Evolutionary conservation across 2,797 vertebrate species (phyloP).

Genomic region (Trachops cirrhosus): DNA sequence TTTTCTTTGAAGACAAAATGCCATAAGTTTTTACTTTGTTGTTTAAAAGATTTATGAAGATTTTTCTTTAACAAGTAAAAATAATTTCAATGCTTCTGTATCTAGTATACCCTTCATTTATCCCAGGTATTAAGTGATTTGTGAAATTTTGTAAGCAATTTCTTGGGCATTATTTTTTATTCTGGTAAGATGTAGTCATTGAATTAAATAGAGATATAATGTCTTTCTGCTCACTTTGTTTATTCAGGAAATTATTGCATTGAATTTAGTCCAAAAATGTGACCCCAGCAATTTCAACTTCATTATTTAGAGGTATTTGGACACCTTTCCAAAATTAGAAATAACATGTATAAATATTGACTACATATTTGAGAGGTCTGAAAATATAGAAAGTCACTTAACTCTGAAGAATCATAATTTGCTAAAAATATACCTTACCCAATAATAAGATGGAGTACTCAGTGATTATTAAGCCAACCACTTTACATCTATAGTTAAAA

Average conservation of each 20-base stretch:
- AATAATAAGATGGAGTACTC: background rate
- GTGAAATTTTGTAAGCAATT: background rate
- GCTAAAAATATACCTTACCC: background rate
- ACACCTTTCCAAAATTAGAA: background rate
- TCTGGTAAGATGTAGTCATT: background rate
- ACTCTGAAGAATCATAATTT: background rate
- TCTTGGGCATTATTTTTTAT: background rate
- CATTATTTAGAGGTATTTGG: background rate
- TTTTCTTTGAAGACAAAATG: constrained; percentile 56
- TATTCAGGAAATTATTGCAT: background rate
- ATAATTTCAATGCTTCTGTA: background rate
- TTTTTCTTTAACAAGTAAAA: constrained; percentile 1
- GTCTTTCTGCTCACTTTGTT: background rate
- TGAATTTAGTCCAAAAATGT: background rate
- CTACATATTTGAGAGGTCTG: background rate
- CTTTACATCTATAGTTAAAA: background rate
- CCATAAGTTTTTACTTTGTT: background rate
- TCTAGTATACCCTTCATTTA: background rate
- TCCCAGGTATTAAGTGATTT: background rate
- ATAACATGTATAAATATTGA: background rate
- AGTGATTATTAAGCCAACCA: background rate
- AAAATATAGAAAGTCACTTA: background rate
- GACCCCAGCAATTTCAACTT: background rate
- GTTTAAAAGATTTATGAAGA: constrained; percentile 14
- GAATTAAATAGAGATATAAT: background rate